phyloP scores from a whole-genome alignment of 1,140 invertebrate species.

The Procambarus clarkii region DNA sequence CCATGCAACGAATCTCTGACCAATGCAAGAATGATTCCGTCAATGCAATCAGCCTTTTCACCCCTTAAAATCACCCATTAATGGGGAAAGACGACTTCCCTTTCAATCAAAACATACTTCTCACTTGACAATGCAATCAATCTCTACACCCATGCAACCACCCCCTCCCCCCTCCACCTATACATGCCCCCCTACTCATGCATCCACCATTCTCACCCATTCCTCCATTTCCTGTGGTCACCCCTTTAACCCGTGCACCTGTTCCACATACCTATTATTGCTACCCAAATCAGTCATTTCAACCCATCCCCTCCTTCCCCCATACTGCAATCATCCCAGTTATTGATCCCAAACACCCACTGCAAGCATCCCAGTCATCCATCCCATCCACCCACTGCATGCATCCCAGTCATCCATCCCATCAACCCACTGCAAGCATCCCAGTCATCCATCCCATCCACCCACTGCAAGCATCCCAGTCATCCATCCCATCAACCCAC shows the following conservation, averaged over 20 bases:
- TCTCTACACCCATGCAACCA: too few species aligned
- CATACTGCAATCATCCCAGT: neutral
- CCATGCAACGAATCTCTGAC: too few species aligned
- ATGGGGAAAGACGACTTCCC: too few species aligned
- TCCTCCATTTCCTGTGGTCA: too few species aligned
- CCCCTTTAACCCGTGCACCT: too few species aligned
- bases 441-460: neutral
- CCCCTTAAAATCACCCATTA: too few species aligned
- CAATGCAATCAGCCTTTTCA: too few species aligned
- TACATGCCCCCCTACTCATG: too few species aligned
- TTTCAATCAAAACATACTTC: neutral
- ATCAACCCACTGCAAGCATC: neutral
- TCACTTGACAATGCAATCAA: too few species aligned
- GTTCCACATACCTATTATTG: neutral
- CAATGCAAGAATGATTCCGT: too few species aligned
- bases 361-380: neutral
- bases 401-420: neutral
- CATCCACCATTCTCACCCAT: too few species aligned
- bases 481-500: neutral
- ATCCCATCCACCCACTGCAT: neutral
- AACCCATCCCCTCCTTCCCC: neutral
- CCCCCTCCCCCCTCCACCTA: too few species aligned
- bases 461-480: neutral
- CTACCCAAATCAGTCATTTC: neutral
- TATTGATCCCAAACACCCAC: neutral